Evolutionary conservation across 2,797 vertebrate genomes (phyloP), one percentile per base, ranked within the genome.

Genomic region (Coreius guichenoti): DNA sequence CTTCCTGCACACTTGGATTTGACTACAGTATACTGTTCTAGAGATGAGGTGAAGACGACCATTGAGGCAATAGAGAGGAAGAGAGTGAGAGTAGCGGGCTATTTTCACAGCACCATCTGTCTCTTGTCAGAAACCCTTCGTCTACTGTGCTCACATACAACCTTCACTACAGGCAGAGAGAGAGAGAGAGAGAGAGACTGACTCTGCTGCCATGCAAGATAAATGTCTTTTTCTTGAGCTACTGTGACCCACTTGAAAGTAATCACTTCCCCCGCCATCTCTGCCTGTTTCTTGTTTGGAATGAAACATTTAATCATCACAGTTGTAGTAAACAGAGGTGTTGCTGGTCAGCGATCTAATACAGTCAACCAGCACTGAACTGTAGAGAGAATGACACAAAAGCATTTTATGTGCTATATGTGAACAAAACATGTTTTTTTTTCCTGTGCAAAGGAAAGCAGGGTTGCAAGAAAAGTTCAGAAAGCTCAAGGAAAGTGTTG

Each of bases 161-260:
- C 67, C n/a, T 65, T 83, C 80, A 72, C 49, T 74, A 65, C 31
- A 80, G 33, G 31, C 11, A 43, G 21, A 85, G 43, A 78, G 33
- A 80, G 36, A 73, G 75, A 78, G n/a, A 56, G 63, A 26, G 36
- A 82, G 56, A 65, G 43, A 49, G 49, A n/a, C 39, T 68, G 68
- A 80, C n/a, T 36, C 45, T 84, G 68, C 81, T 87, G 86, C 68
- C 81, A 84, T 26, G 21, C 68, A 67, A 83, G 81, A 87, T 87
- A 87, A 87, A 87, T 83, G 76, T 80, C 9, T 80, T 79, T 87
- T 83, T 80, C 81, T 49, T 47, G 76, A 80, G 82, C 49, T 67
- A 56, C 81, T 68, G 47, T 87, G 77, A 87, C 82, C 86, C 86
- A 84, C 77, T 87, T 87, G 70, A 87, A 87, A 56, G 47, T 87